Evolutionary conservation across 2,888 invertebrate species (phyloP).

Genomic region (Sesia bembeciformis): DNA sequence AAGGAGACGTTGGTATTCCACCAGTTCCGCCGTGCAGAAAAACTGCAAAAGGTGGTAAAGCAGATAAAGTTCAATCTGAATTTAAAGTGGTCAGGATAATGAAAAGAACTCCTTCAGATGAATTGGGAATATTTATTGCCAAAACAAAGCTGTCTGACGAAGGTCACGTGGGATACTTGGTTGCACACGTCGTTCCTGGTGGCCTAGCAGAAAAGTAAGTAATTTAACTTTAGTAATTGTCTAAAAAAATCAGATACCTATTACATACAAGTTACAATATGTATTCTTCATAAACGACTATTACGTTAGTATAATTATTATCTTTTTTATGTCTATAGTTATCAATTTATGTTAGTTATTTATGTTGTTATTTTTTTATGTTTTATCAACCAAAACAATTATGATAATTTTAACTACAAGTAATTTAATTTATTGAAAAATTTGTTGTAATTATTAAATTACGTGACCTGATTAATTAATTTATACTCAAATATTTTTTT

Average conservation of each 20-base stretch:
- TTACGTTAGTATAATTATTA: too few species aligned
- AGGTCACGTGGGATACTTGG: conserved; percentile 78
- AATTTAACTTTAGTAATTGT: not conserved
- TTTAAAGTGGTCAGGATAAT: conserved; percentile 73
- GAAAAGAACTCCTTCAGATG: conserved; percentile 73
- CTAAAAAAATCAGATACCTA: too few species aligned
- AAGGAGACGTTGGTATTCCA: conserved; percentile 57
- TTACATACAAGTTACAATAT: too few species aligned
- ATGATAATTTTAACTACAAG: too few species aligned
- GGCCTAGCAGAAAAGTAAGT: conserved; percentile 80
- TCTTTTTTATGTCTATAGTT: too few species aligned
- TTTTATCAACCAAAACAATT: too few species aligned
- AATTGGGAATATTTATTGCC: conserved; percentile 82
- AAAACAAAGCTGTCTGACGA: conserved; percentile 77
- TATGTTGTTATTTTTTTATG: too few species aligned
- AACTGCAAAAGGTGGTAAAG: conserved; percentile 35
- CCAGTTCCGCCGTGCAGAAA: conserved; percentile 66
- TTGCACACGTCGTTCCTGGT: conserved; percentile 81
- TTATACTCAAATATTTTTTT: conserved; percentile 15
- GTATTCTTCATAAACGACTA: too few species aligned
- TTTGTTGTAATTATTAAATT: too few species aligned
- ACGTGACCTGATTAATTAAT: not conserved
- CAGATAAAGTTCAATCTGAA: conserved; percentile 43
- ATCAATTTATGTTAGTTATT: too few species aligned
- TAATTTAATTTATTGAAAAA: too few species aligned